Base-by-base conservation (phyloP, 2,888 invertebrate genomes). In the Machimus rusticus region DNA sequence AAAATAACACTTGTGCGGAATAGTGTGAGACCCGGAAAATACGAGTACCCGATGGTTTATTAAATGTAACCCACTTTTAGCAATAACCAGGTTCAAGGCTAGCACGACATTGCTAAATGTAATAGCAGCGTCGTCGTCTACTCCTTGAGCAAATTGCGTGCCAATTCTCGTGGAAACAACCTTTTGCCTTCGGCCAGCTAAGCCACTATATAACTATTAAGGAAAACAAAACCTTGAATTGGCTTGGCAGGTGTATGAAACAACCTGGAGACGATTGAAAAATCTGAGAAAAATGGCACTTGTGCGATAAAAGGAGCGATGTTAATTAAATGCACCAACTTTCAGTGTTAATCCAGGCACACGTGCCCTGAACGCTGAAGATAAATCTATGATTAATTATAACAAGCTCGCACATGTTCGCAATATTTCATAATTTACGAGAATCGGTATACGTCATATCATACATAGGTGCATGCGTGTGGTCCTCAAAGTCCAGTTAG, bases 71-170 rank as follows among this genome's bases (percentile, higher is more conserved):
- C 66, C 28, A 66, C 66, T 66, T 66, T 66, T 66, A 66, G 66
- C 66, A 66, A 2, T 66, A 28, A 51, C 51, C 81, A 81, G 81
- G 81, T 81, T 81, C 81, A 81, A 81, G 81, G 81, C 16, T 81
- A 51, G 23, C 51, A 55, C 31, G 81, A 55, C 55, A 55, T 51
- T 55, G 31, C 34, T 28, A 23, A 66, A 76, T 76, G n/a, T 28
- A 76, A 37, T 16, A 78, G 23, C n/a, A 14, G 2, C 19, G 78
- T 9, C 43, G 78, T 19, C 78, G 46, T 78, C 46, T 46, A 78
- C 39, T 66, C 28, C 66, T 66, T 66, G 28, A 23, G 66, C 6
- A 51, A 55, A 81, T 81, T 81, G 81, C 81, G 81, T 81, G 81
- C 34, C 81, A 81, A 23, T 51, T 1, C 16, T 55, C 81, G 51